Evolutionary conservation across 2,888 invertebrate genomes (phyloP).

Genomic region (Chromoteleia sp.): DNA sequence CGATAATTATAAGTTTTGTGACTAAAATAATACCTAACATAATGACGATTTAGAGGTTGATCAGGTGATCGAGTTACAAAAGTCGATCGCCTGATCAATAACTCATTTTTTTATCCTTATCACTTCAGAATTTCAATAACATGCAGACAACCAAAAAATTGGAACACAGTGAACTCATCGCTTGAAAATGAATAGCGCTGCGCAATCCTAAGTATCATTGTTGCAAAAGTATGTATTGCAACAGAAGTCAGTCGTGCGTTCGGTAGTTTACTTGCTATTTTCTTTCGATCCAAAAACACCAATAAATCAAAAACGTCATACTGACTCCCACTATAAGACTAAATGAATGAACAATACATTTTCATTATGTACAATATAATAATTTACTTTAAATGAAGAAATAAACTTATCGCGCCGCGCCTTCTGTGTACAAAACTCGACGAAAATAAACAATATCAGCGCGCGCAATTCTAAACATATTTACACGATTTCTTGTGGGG

Average conservation of each 20-base stretch:
- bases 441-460: slow-evolving; percentile 40
- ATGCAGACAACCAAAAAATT: slow-evolving; percentile 41
- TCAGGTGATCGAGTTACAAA: slow-evolving; percentile 24
- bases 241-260: neutral
- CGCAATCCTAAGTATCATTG: slow-evolving; percentile 53
- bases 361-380: slow-evolving; percentile 39
- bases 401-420: slow-evolving; percentile 1
- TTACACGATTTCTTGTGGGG: slow-evolving; percentile 7
- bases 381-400: slow-evolving; percentile 27
- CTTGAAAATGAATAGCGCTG: neutral
- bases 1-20: slow-evolving; percentile 48
- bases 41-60: neutral
- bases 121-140: neutral
- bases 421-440: slow-evolving; percentile 38
- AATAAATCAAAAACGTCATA: neutral
- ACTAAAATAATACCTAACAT: slow-evolving; percentile 63
- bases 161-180: slow-evolving; percentile 57
- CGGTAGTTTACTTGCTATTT: neutral
- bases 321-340: slow-evolving; percentile 6
- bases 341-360: slow-evolving; percentile 18
- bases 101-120: neutral
- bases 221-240: slow-evolving; percentile 53
- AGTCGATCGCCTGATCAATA: slow-evolving; percentile 41
- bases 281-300: slow-evolving; percentile 4
- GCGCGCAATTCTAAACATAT: slow-evolving; percentile 23